Base-by-base conservation (phyloP, 2,888 invertebrate genomes). In the Caenorhabditis japonica region DNA sequence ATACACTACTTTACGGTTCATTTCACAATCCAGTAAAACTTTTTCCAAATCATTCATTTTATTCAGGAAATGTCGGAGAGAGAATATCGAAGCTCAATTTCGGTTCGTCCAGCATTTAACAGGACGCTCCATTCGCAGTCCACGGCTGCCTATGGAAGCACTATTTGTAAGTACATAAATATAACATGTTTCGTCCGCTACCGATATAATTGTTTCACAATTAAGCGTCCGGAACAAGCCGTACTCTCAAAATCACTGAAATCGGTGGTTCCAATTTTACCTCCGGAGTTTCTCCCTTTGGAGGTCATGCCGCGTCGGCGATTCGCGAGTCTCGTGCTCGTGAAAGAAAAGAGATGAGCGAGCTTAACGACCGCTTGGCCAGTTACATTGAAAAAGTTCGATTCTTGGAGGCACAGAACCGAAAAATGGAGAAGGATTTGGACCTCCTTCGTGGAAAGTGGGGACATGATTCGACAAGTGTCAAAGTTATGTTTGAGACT, bases 341-440 rank as follows among this genome's bases (percentile, higher is more conserved):
- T 60, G 90, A 90, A 83, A 89, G 89, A 87, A 89, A 89, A 78
- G 90, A 90, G 78, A 88, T 90, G 88, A 88, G 88, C 79, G 89
- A 90, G 72, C 81, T 90, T 76, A 90, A 90, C 83, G 90, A 90
- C 79, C 83, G 90, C 60, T 88, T 90, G 69, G 90, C 90, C 66
- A 88, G 84, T 82, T 90, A 90, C 84, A 90, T 90, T 75, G 90
- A 90, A 85, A 89, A 90, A 85, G 84, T 85, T 38, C 86, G 87
- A n/a, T 87, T 87, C 75, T 75, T 87, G 68, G 87, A 87, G 49
- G 86, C 86, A 8, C 87, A 87, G 70, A 87, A 87, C 69, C 83
- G 86, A 51, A 87, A 87, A 70, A 76, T 87, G 72, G 80, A 81
- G 25, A 79, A 78, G 25, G 86, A 86, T 60, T 66, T 86, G 66